Evolutionary conservation across 2,797 vertebrate genomes (phyloP).

Genomic region (Enteromius treurensis): DNA sequence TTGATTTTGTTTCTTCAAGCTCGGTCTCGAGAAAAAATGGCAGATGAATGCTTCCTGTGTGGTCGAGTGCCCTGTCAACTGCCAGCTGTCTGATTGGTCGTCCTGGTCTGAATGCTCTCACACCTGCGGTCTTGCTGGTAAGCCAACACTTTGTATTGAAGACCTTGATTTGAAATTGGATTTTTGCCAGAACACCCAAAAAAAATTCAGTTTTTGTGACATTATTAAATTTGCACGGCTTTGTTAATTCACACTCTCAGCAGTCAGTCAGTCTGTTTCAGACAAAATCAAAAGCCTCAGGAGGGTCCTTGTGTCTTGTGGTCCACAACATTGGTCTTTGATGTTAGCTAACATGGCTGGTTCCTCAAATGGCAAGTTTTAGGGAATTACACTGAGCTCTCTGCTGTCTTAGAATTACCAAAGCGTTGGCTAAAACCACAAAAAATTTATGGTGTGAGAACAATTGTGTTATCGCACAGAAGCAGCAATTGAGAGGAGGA

Average conservation of each 20-base stretch:
- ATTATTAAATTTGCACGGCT: conserved; percentile 15
- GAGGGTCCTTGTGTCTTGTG: conserved; percentile 21
- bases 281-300: conserved; percentile 20
- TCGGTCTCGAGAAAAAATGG: conserved; percentile 91
- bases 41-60: conserved; percentile 92
- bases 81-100: conserved; percentile 95
- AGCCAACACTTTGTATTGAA: not conserved
- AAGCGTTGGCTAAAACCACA: conserved; percentile 58
- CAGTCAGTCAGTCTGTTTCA: conserved; percentile 4
- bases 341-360: conserved; percentile 14
- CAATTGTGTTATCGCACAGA: conserved; percentile 43
- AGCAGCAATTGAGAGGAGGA: conserved; percentile 52
- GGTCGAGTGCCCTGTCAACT: conserved; percentile 97
- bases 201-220: not conserved
- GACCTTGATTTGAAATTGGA: not conserved
- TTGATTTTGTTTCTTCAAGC: conserved; percentile 69
- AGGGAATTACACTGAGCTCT: conserved; percentile 35
- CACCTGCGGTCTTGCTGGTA: conserved; percentile 91
- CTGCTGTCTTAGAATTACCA: conserved; percentile 30
- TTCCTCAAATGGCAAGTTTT: conserved; percentile 38
- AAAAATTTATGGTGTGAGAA: conserved; percentile 57
- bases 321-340: conserved; percentile 31
- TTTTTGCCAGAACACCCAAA: not conserved
- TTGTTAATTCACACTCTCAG: conserved; percentile 29
- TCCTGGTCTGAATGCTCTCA: conserved; percentile 92